These are phyloP conservation scores for Carassius carassius DNA, from an alignment of 2,113 vertebrate species.

Conservation along the genomic window DNA sequence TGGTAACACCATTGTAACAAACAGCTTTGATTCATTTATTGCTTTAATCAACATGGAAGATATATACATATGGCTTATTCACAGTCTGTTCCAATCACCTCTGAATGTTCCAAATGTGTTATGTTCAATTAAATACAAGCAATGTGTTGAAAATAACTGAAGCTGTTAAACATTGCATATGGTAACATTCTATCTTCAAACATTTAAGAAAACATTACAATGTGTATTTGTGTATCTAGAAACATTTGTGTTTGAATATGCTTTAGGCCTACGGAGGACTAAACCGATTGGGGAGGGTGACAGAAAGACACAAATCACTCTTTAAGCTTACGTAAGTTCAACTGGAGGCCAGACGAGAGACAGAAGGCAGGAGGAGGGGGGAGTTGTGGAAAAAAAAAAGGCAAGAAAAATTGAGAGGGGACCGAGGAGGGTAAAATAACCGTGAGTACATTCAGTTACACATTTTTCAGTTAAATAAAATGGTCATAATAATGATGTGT, in stretches of 20 bases:
- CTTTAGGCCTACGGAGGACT: neutral
- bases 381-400: neutral
- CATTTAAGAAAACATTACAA: neutral
- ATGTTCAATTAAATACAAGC: neutral
- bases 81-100: neutral
- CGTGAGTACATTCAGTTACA: neutral
- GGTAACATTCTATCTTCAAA: neutral
- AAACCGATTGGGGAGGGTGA: neutral
- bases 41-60: neutral
- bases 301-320: neutral
- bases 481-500: constrained; percentile 3
- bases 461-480: constrained; percentile 31
- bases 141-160: neutral
- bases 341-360: constrained; percentile 55
- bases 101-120: neutral
- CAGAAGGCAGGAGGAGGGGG: constrained; percentile 53
- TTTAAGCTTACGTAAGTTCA: constrained; percentile 24
- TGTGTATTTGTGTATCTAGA: neutral
- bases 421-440: neutral
- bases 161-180: neutral
- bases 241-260: neutral
- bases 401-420: neutral
- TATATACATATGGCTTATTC: neutral
- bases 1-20: neutral
- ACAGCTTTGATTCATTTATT: neutral